A percentile compares a stretch with the other conserved stretches of the same genome.
phyloP scores from a whole-genome alignment of 2,113 vertebrate species.

The Argyrosomus japonicus region DNA sequence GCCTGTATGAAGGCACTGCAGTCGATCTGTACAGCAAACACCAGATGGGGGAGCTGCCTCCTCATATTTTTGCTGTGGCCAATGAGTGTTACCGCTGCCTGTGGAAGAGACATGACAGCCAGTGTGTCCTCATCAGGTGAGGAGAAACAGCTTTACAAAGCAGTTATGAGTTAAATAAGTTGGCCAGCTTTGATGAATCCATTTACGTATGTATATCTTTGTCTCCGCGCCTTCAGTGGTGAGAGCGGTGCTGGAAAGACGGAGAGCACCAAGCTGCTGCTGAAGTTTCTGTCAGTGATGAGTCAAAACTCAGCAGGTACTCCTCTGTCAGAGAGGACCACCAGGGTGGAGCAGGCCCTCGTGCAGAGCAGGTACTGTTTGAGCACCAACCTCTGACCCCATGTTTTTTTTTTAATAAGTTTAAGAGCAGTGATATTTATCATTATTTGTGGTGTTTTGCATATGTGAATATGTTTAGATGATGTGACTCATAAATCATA shows the following conservation, averaged over 20 bases:
- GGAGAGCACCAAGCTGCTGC: constrained; percentile 92
- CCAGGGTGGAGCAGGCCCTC: constrained; percentile 90
- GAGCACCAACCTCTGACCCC: not conserved
- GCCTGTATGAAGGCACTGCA: constrained; percentile 85
- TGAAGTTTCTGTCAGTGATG: constrained; percentile 93
- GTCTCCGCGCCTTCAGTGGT: constrained; percentile 79
- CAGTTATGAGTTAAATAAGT: not conserved
- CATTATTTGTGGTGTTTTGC: not conserved
- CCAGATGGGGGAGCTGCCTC: constrained; percentile 92
- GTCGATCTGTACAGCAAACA: constrained; percentile 90
- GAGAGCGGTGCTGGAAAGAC: constrained; percentile 96
- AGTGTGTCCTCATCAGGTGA: constrained; percentile 96
- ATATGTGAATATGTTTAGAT: not conserved
- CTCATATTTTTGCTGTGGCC: constrained; percentile 94
- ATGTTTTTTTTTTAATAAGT: not conserved
- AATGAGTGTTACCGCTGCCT: constrained; percentile 95
- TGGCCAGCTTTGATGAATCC: not conserved
- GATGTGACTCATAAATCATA: not conserved
- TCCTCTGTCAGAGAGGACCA: constrained; percentile 85
- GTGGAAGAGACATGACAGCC: constrained; percentile 95
- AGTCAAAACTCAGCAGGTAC: constrained; percentile 87
- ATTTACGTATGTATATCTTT: not conserved
- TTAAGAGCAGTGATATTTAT: not conserved
- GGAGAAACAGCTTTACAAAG: not conserved
- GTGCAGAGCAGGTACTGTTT: constrained; percentile 90